Evolutionary conservation across 1,140 invertebrate genomes (phyloP).

Genomic region (Myzus persicae): DNA sequence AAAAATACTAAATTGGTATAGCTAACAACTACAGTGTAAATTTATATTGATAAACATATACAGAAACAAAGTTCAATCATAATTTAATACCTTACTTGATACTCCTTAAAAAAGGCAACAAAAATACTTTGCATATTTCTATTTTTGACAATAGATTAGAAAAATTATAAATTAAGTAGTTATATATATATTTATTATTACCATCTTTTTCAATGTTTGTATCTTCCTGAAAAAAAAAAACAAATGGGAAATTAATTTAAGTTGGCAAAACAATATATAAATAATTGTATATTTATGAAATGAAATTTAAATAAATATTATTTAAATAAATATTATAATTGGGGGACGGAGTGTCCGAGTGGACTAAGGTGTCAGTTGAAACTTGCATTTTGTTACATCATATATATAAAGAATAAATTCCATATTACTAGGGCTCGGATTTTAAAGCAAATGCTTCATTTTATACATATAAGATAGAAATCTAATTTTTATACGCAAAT

Average conservation of each 20-base stretch:
- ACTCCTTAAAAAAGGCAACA: not conserved
- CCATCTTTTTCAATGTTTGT: conserved; percentile 60
- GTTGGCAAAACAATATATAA: not conserved
- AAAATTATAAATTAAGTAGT: not conserved
- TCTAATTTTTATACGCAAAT: too few species aligned
- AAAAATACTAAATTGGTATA: not conserved
- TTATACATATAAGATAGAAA: too few species aligned
- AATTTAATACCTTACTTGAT: conserved; percentile 31
- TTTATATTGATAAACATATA: not conserved
- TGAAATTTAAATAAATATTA: too few species aligned
- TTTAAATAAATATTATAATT: too few species aligned
- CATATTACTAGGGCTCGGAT: too few species aligned
- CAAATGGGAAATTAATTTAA: not conserved
- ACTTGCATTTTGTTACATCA: too few species aligned
- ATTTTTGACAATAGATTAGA: not conserved
- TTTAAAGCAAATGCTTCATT: too few species aligned
- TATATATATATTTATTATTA: conserved; percentile 58
- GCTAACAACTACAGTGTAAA: not conserved
- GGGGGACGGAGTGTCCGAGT: too few species aligned
- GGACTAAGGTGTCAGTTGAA: too few species aligned
- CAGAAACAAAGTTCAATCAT: not conserved
- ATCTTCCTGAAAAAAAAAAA: conserved; percentile 61
- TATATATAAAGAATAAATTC: too few species aligned
- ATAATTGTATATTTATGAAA: too few species aligned
- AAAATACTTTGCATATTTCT: not conserved